Base-by-base conservation (phyloP, 2,797 vertebrate genomes). In the Eulemur mongoz region DNA sequence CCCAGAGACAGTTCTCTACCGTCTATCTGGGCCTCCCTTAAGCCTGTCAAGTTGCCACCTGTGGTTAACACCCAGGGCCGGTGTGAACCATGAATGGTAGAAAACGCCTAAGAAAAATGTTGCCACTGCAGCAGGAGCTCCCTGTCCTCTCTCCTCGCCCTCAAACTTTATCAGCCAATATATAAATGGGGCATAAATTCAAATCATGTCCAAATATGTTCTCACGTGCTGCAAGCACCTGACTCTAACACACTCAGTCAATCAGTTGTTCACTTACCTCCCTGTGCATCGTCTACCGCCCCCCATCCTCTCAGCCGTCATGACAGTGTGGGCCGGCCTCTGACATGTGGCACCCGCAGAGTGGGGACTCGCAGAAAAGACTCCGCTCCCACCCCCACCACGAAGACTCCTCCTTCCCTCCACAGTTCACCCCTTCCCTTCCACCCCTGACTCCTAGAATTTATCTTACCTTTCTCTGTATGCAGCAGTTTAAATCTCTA, bases 341-440 rank as follows among this genome's bases (percentile, higher is more conserved):
- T 15, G 5, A 12, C 14, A 27, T 1, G 15, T 32, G 35, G 20
- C 40, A 25, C 2, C 11, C 3, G 9, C 0, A 23, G n/a, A 27
- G 10, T 9, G 20, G 57, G 4, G 59, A 14, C 15, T 0, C 3
- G 0, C 0, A 14, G 32, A 11, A 57, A 65, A 52, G 10, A 12
- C 40, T 52, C n/a, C 8, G 18, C 48, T 73, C 8, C 25, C 27
- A 57, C 18, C 4, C 54, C 35, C 65, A 8, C 30, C 61, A n/a
- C 38, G 18, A 27, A 48, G 18, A 11, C 12, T 35, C 2, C n/a
- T 35, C 40, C 5, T 22, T 35, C 10, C 61, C 5, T 12, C 48
- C 8, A 27, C 9, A 23, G 32, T 25, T 50, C 30, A 22, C 13
- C 12, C n/a, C 9, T 59, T 48, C 12, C 67, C 4, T 4, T 27